Conservation (phyloP, 2,113 vertebrate genomes). For the Pelusios castaneus region DNA sequence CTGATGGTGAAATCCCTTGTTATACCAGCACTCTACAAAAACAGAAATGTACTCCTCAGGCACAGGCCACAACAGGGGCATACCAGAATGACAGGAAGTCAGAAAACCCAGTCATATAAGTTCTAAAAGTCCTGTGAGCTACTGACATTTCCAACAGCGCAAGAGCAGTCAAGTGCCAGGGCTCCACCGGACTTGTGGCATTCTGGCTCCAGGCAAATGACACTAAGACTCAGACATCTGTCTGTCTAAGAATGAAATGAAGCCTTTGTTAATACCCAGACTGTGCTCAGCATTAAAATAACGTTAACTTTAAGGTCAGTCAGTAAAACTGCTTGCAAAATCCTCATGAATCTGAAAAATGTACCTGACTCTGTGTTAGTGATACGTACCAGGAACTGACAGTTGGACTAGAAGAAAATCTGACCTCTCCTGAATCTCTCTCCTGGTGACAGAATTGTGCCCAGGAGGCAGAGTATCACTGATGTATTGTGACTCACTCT, state of each 20-base stretch:
- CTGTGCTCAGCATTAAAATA: background rate
- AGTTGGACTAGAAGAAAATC: background rate
- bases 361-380: background rate
- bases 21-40: background rate
- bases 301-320: background rate
- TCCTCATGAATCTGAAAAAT: background rate
- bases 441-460: fast-evolving
- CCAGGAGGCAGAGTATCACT: background rate
- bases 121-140: slow-evolving; percentile 23
- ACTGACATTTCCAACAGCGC: slow-evolving; percentile 41
- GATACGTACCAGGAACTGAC: background rate
- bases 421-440: background rate
- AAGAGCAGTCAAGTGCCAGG: slow-evolving; percentile 32
- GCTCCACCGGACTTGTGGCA: background rate
- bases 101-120: background rate
- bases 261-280: slow-evolving; percentile 3
- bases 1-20: background rate
- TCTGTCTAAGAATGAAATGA: slow-evolving; percentile 22
- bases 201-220: slow-evolving; percentile 20
- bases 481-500: background rate
- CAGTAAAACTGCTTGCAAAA: background rate
- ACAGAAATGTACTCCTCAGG: background rate
- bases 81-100: background rate
- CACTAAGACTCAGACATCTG: slow-evolving; percentile 25
- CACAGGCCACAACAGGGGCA: background rate